These are phyloP conservation scores for Falco concolor DNA, from an alignment of 2,797 vertebrate genomes.

Conservation along the genomic window DNA sequence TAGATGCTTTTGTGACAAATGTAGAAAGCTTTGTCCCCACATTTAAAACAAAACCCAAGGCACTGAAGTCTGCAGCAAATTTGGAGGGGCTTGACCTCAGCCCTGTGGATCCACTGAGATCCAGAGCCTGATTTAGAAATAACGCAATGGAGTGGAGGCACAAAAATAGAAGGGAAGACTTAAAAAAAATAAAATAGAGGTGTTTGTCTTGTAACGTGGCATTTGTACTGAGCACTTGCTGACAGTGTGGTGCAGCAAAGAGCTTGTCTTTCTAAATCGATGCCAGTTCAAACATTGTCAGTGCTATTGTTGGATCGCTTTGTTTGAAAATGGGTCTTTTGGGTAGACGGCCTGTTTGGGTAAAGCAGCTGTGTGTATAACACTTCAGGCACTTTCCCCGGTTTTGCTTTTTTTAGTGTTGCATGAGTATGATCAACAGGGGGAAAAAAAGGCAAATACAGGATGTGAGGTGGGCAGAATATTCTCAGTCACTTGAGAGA, in stretches of 20 bases:
- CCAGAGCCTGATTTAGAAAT: not conserved
- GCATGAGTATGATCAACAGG: not conserved
- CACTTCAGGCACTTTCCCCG: not conserved
- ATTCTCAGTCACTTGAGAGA: not conserved
- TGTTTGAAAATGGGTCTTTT: constrained; percentile 51
- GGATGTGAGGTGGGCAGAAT: not conserved
- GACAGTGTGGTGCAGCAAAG: constrained; percentile 30
- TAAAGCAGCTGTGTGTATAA: not conserved
- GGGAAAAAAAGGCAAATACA: not conserved
- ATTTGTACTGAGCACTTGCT: constrained; percentile 20
- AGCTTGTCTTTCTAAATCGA: not conserved
- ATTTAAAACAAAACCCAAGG: not conserved
- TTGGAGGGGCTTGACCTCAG: not conserved
- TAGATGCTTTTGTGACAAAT: not conserved
- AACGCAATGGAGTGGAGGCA: rapidly evolving
- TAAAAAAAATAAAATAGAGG: not conserved
- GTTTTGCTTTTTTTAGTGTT: constrained; percentile 10
- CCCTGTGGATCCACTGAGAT: not conserved
- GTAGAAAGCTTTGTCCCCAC: not conserved
- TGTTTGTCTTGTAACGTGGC: constrained; percentile 5
- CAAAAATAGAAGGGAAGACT: not conserved
- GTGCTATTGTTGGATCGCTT: constrained; percentile 43
- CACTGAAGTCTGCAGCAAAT: rapidly evolving
- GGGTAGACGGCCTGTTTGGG: not conserved
- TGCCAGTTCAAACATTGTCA: constrained; percentile 51